These are phyloP conservation scores for Dendrolimus houi DNA, from an alignment of 2,888 invertebrate species.

Conservation along the genomic window DNA sequence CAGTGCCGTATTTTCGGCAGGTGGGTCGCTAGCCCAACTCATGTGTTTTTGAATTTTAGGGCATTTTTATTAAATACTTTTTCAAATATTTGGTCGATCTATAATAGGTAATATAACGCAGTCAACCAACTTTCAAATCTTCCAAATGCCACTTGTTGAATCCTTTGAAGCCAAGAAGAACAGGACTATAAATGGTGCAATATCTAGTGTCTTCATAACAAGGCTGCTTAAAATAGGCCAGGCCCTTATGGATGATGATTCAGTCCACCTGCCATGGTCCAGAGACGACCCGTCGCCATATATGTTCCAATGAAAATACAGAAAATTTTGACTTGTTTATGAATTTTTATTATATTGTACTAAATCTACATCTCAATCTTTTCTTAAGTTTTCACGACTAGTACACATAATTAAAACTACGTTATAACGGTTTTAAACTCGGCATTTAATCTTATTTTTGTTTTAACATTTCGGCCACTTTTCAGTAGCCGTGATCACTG, in stretches of 20 bases:
- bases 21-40: not conserved
- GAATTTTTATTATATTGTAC: not conserved
- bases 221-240: conserved; percentile 33
- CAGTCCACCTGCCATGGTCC: conserved; percentile 2
- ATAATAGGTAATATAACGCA: conserved; percentile 28
- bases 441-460: no score
- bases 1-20: not conserved
- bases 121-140: conserved; percentile 24
- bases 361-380: not conserved
- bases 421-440: no score
- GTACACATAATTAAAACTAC: no score
- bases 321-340: not conserved
- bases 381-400: no score
- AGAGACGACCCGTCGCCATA: not conserved
- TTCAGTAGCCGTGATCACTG: no score
- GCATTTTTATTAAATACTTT: not conserved
- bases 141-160: conserved; percentile 19
- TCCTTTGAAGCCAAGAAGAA: conserved; percentile 19
- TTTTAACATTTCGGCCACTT: no score
- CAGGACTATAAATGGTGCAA: conserved; percentile 38
- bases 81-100: not conserved
- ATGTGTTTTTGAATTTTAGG: not conserved
- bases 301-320: not conserved
- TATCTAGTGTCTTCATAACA: conserved; percentile 30
- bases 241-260: conserved; percentile 22